phyloP scores from a whole-genome alignment of 2,797 vertebrate genomes.

The Clarias pachynema region DNA sequence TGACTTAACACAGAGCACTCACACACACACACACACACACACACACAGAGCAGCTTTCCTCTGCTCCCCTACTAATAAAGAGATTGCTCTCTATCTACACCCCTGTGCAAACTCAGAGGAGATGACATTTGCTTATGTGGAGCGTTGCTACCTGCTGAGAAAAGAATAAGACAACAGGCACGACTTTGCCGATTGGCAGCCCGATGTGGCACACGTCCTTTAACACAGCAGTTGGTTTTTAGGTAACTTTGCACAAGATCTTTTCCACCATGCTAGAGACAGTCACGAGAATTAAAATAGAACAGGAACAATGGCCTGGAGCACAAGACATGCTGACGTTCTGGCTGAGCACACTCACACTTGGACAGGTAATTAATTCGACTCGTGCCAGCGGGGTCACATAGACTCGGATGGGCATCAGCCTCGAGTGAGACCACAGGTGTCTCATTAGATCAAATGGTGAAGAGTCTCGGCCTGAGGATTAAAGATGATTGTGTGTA shows the following conservation, averaged over 20 bases:
- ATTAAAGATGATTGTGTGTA: neutral
- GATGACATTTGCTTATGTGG: slow-evolving; percentile 22
- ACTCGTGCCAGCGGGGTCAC: slow-evolving; percentile 45
- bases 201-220: slow-evolving; percentile 1
- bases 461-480: slow-evolving; percentile 10
- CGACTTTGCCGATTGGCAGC: neutral
- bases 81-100: slow-evolving; percentile 11
- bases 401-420: slow-evolving; percentile 27
- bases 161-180: slow-evolving; percentile 12
- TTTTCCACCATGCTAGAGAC: slow-evolving; percentile 23
- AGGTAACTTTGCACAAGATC: slow-evolving; percentile 36
- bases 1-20: neutral
- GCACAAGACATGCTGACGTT: slow-evolving; percentile 44
- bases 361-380: slow-evolving; percentile 55
- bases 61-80: neutral
- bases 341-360: slow-evolving; percentile 36
- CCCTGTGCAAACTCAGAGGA: neutral
- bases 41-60: slow-evolving; percentile 9
- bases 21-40: neutral
- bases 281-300: slow-evolving; percentile 51
- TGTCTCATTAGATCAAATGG: slow-evolving; percentile 50
- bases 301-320: slow-evolving; percentile 48
- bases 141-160: slow-evolving; percentile 38
- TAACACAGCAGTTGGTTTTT: slow-evolving; percentile 35
- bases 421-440: slow-evolving; percentile 41